phyloP scores from a whole-genome alignment of 1,140 invertebrate species.

The Pentalonia nigronervosa region DNA sequence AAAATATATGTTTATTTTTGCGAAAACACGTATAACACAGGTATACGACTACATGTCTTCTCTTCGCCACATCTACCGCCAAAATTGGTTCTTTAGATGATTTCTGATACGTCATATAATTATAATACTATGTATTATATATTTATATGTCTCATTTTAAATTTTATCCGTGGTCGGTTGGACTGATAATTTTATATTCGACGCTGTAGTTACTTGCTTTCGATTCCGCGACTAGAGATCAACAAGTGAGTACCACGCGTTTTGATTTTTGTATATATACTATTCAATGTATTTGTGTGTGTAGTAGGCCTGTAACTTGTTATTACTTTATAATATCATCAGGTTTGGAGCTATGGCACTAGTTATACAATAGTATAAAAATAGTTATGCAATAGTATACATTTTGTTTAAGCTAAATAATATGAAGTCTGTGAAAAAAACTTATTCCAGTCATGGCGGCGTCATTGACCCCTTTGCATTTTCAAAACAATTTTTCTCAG shows the following conservation, averaged over 20 bases:
- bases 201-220: no score
- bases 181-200: no score
- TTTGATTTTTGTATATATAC: neutral
- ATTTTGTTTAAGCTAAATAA: neutral
- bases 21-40: neutral
- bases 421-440: neutral
- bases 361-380: no score
- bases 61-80: no score
- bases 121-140: no score
- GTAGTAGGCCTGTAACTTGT: neutral
- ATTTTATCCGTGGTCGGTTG: no score
- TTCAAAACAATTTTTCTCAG: neutral
- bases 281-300: neutral
- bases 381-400: no score
- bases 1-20: neutral
- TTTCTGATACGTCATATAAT: no score
- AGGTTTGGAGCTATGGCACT: neutral
- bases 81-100: no score
- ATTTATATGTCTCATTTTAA: no score
- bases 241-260: neutral
- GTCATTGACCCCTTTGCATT: neutral
- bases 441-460: neutral
- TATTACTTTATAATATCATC: neutral
- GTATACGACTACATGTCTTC: no score
- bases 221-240: neutral